phyloP scores from a whole-genome alignment of 2,113 vertebrate species.

The Neogobius melanostomus region DNA sequence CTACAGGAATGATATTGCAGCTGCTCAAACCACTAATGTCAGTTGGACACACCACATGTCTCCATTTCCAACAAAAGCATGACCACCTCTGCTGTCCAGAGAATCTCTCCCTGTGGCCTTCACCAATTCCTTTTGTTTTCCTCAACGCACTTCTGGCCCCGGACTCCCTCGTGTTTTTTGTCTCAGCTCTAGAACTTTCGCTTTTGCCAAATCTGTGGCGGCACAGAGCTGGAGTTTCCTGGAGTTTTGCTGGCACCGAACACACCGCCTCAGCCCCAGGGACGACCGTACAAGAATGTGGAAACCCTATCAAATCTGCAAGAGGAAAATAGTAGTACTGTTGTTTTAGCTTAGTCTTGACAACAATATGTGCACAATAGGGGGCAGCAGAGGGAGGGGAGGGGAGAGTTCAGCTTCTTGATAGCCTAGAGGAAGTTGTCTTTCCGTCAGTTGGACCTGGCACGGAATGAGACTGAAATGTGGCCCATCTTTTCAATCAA shows the following conservation, averaged over 20 bases:
- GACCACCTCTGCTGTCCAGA: not conserved
- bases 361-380: too few relatives aligned
- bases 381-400: too few relatives aligned
- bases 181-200: slow-evolving; percentile 19
- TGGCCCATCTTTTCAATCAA: too few relatives aligned
- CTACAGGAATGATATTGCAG: not conserved
- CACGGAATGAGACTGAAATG: too few relatives aligned
- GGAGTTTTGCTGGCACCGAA: slow-evolving; percentile 44
- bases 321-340: slow-evolving; percentile 9
- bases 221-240: slow-evolving; percentile 47
- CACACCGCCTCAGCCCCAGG: slow-evolving; percentile 23
- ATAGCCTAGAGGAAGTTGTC: too few relatives aligned
- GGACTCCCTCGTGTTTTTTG: slow-evolving; percentile 39
- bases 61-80: not conserved
- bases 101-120: slow-evolving; percentile 45
- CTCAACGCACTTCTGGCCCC: slow-evolving; percentile 6
- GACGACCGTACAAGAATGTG: slow-evolving; percentile 34
- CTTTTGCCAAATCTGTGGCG: slow-evolving; percentile 36
- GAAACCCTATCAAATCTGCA: slow-evolving; percentile 18
- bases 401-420: too few relatives aligned
- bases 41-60: not conserved
- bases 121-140: slow-evolving; percentile 31
- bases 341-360: too few relatives aligned
- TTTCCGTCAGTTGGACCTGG: too few relatives aligned
- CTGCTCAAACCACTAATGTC: not conserved